A percentile compares a stretch with the other conserved stretches of the same genome.
phyloP scores from a whole-genome alignment of 2,113 vertebrate species.

The Cebidichthys violaceus region DNA sequence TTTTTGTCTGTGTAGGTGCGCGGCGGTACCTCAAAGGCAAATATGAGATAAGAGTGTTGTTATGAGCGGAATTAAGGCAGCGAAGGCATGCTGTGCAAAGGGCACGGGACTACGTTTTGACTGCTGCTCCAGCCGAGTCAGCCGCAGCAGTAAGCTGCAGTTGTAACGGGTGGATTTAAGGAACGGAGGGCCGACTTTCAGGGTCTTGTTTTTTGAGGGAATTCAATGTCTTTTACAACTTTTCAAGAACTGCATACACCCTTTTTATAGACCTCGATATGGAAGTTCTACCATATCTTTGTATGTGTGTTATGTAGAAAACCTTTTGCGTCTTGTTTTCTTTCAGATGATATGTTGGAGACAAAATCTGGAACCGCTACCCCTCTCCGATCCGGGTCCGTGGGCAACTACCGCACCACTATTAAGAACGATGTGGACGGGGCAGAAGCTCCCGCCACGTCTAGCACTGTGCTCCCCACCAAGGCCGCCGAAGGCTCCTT shows the following conservation, averaged over 20 bases:
- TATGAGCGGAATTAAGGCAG: constrained; percentile 6
- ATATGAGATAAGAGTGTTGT: constrained; percentile 52
- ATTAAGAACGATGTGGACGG: constrained; percentile 90
- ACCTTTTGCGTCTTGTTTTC: constrained; percentile 27
- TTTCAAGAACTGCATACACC: not conserved
- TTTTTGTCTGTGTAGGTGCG: constrained; percentile 11
- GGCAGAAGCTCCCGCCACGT: constrained; percentile 81
- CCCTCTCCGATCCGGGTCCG: constrained; percentile 93
- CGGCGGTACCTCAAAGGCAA: constrained; percentile 47
- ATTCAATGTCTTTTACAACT: not conserved
- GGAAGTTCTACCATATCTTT: too few relatives aligned
- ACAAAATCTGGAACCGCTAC: constrained; percentile 93
- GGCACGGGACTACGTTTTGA: not conserved
- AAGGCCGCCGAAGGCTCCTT: constrained; percentile 89
- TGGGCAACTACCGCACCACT: constrained; percentile 90
- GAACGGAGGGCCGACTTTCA: not conserved
- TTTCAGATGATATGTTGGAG: constrained; percentile 93
- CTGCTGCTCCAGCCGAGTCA: not conserved
- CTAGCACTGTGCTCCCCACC: constrained; percentile 75
- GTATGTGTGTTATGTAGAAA: not conserved
- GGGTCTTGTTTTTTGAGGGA: not conserved
- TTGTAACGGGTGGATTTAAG: not conserved
- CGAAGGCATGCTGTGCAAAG: constrained; percentile 36
- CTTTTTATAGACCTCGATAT: not conserved
- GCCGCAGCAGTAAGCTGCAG: not conserved